These are phyloP conservation scores for Polypterus bichir DNA, from an alignment of 2,113 vertebrate species.

Conservation along the genomic window DNA sequence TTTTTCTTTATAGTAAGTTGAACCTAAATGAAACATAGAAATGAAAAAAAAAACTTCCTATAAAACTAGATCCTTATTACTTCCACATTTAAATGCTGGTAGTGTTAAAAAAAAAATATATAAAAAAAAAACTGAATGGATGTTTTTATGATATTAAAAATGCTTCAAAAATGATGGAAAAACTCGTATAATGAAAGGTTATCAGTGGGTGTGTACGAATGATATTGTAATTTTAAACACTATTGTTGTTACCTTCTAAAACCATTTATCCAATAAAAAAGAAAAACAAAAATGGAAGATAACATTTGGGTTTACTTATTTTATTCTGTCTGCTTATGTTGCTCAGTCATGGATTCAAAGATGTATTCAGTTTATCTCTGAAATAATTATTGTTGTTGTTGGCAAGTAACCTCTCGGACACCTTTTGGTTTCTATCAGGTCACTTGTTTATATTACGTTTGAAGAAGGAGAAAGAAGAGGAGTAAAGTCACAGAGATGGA, in stretches of 20 bases:
- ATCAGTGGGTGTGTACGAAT: constrained; percentile 88
- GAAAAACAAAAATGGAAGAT: constrained; percentile 40
- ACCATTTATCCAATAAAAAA: constrained; percentile 99
- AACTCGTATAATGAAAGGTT: constrained; percentile 62
- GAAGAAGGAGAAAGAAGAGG: too few species aligned
- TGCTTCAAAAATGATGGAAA: constrained; percentile 57
- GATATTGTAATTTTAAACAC: constrained; percentile 98
- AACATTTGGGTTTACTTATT: constrained; percentile 16
- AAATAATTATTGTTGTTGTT: too few species aligned
- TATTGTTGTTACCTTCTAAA: constrained; percentile 98
- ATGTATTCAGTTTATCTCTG: too few species aligned
- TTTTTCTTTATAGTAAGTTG: constrained; percentile 61
- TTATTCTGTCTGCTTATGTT: constrained; percentile 14
- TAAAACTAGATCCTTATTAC: constrained; percentile 72
- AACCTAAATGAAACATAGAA: constrained; percentile 54
- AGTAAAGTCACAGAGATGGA: too few species aligned
- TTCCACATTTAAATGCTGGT: constrained; percentile 86
- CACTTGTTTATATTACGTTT: too few species aligned
- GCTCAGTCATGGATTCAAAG: too few species aligned
- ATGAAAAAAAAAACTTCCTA: constrained; percentile 44
- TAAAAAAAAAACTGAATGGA: constrained; percentile 66
- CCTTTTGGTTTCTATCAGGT: too few species aligned
- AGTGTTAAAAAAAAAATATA: constrained; percentile 53
- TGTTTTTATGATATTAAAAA: constrained; percentile 75
- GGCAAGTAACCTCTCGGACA: too few species aligned